Conservation (phyloP, 2,113 vertebrate species). For the Neogale vison region DNA sequence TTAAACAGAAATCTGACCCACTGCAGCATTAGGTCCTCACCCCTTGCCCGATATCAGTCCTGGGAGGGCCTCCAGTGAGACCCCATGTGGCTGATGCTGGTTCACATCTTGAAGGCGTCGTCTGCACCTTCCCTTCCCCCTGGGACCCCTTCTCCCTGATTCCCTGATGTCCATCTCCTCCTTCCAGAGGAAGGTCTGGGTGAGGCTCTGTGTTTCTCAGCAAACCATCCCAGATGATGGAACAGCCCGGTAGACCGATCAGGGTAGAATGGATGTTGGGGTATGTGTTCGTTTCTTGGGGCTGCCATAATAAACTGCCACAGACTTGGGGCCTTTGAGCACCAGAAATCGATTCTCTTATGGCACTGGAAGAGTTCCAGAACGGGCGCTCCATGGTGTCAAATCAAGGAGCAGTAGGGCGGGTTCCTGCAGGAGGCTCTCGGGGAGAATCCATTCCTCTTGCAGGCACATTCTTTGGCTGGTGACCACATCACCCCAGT, state of each 20-base stretch:
- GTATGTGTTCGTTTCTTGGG: background rate
- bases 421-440: background rate
- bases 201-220: background rate
- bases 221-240: background rate
- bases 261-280: background rate
- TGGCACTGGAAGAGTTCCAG: background rate
- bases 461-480: background rate
- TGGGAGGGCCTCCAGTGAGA: background rate
- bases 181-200: background rate
- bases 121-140: background rate
- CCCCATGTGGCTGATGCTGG: background rate
- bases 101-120: background rate
- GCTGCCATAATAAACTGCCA: background rate
- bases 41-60: background rate
- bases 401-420: background rate
- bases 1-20: background rate
- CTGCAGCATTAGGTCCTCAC: background rate
- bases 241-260: background rate
- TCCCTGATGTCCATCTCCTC: background rate
- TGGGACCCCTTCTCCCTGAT: background rate
- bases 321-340: background rate
- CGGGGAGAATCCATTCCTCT: background rate
- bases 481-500: background rate
- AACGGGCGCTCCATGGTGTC: background rate
- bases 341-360: background rate